Conservation (phyloP, 2,888 invertebrate genomes). For the Griposia aprilina region DNA sequence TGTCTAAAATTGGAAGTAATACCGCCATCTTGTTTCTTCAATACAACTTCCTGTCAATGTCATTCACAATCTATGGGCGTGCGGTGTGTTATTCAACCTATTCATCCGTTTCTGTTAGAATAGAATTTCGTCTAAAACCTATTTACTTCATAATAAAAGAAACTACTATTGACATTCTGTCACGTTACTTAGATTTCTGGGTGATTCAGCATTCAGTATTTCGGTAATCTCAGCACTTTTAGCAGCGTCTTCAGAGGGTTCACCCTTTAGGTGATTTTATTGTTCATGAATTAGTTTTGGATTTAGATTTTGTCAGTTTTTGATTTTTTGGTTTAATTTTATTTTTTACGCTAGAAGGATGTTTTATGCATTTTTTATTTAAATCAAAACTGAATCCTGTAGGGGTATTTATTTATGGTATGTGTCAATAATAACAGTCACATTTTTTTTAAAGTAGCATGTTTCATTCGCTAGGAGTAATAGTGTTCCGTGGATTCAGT, state of each 20-base stretch:
- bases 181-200: background rate
- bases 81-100: background rate
- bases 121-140: conserved; percentile 13
- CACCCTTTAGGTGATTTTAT: background rate
- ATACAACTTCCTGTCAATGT: background rate
- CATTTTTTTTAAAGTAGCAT: background rate
- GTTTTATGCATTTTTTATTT: background rate
- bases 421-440: conserved; percentile 12
- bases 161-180: background rate
- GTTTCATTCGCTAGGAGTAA: too few species aligned
- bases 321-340: background rate
- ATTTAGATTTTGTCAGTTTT: conserved; percentile 13
- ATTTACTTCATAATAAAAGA: background rate
- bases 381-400: background rate
- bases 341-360: background rate
- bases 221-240: background rate
- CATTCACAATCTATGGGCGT: background rate
- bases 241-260: conserved; percentile 2
- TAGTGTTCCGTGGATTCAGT: background rate
- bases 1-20: background rate
- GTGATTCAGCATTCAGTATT: background rate
- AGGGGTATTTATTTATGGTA: background rate
- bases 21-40: background rate
- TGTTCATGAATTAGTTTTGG: background rate
- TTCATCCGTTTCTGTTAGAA: background rate